Conservation (phyloP, 2,888 invertebrate species). For the Drosophila borborema region DNA sequence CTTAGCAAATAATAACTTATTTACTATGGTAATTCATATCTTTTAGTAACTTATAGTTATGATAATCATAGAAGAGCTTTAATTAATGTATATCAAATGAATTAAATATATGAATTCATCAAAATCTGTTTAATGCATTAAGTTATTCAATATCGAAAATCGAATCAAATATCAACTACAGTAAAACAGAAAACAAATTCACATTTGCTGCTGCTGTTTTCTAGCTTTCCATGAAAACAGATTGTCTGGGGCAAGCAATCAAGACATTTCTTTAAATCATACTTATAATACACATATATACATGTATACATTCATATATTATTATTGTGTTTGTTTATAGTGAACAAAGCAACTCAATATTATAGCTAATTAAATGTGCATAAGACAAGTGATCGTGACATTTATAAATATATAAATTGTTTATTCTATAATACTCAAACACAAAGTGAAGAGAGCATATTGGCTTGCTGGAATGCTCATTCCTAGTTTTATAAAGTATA, state of each 20-base stretch:
- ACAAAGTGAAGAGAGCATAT: not conserved
- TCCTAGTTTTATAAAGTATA: not conserved
- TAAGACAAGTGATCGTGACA: constrained; percentile 10
- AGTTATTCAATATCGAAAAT: constrained; percentile 1
- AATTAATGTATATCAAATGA: too few species aligned
- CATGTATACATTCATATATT: not conserved
- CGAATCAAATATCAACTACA: not conserved
- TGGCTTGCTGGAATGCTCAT: not conserved
- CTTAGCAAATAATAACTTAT: not conserved
- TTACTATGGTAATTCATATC: not conserved
- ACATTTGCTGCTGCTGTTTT: constrained; percentile 1
- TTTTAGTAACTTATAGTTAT: not conserved
- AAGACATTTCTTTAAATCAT: not conserved
- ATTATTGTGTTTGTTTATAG: not conserved
- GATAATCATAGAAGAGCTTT: too few species aligned
- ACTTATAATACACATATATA: not conserved
- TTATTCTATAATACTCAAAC: not conserved
- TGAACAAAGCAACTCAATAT: not conserved
- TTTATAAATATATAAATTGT: constrained; percentile 6
- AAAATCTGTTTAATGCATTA: not conserved
- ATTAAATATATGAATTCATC: too few species aligned
- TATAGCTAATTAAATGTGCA: not conserved
- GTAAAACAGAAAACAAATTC: not conserved
- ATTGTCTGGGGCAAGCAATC: not conserved
- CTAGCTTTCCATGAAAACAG: constrained; percentile 7